phyloP scores from a whole-genome alignment of 2,797 vertebrate genomes.

The Triplophysa bombifrons region DNA sequence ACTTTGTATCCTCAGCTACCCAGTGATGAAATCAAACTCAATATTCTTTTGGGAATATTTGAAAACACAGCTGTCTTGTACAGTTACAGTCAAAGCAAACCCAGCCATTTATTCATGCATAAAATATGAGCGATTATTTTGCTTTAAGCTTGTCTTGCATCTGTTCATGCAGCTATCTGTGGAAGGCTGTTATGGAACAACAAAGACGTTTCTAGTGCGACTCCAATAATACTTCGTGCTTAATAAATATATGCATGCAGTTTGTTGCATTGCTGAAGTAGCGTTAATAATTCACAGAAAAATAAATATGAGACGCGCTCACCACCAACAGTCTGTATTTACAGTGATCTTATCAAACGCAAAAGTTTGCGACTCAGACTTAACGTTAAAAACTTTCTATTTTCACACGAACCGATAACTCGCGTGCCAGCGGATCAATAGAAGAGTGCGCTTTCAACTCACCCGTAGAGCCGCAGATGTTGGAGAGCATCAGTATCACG shows the following conservation, averaged over 20 bases:
- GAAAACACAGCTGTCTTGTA: constrained; percentile 22
- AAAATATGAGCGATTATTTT: not conserved
- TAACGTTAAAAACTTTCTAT: not conserved
- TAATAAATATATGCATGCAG: no score
- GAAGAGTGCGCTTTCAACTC: constrained; percentile 24
- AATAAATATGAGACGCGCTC: not conserved
- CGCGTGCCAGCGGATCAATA: not conserved
- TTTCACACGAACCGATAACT: no score
- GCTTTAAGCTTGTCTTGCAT: not conserved
- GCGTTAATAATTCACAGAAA: not conserved
- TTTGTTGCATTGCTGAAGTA: no score
- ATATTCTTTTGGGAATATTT: constrained; percentile 3
- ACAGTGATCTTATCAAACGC: not conserved
- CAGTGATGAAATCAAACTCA: constrained; percentile 9
- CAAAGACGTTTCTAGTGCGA: no score
- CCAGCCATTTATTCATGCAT: not conserved
- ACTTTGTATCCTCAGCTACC: not conserved
- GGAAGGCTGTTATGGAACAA: not conserved
- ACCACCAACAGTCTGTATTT: not conserved
- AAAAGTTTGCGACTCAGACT: not conserved
- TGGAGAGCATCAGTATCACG: constrained; percentile 35
- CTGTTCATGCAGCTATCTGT: not conserved
- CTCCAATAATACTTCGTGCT: no score
- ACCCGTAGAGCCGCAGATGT: constrained; percentile 46
- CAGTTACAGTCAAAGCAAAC: not conserved